A percentile compares a stretch with the other conserved stretches of the same genome.
Conservation (phyloP, 2,888 invertebrate species). For the Stenolophus ochropezus region DNA sequence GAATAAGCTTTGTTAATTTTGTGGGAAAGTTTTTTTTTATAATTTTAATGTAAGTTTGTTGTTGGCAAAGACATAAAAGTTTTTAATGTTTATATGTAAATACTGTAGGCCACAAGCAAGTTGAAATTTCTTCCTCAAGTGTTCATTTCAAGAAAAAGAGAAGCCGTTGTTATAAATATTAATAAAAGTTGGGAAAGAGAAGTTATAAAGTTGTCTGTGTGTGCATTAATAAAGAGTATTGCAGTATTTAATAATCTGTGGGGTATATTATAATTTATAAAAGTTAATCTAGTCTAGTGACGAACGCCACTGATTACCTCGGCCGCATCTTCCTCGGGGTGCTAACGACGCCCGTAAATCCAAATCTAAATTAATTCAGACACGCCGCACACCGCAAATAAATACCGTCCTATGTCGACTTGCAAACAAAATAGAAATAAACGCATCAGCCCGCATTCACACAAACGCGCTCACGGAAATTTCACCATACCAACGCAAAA, state of each 20-base stretch:
- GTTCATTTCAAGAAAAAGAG: not conserved
- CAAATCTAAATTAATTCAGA: constrained; percentile 52
- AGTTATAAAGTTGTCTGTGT: constrained; percentile 4
- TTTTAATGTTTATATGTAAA: constrained; percentile 19
- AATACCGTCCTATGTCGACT: constrained; percentile 41
- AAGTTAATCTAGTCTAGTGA: constrained; percentile 26
- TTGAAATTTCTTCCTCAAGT: not conserved
- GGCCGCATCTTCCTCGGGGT: not conserved
- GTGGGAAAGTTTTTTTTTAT: not conserved
- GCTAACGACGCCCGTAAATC: constrained; percentile 49
- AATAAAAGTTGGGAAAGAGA: constrained; percentile 14
- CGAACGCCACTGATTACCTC: constrained; percentile 24
- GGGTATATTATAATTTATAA: constrained; percentile 16
- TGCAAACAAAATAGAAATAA: constrained; percentile 18
- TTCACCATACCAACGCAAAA: not conserved
- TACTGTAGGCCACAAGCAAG: not conserved
- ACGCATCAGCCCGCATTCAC: not conserved
- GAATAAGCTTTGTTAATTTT: not conserved
- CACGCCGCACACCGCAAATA: constrained; percentile 30
- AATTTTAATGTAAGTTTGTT: not conserved
- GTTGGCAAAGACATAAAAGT: constrained; percentile 2
- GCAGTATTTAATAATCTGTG: constrained; percentile 25
- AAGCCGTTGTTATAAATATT: constrained; percentile 16
- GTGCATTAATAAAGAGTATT: constrained; percentile 8
- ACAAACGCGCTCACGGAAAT: not conserved